These are phyloP conservation scores for Pseudopipra pipra DNA, from an alignment of 2,113 vertebrate species.

Conservation along the genomic window DNA sequence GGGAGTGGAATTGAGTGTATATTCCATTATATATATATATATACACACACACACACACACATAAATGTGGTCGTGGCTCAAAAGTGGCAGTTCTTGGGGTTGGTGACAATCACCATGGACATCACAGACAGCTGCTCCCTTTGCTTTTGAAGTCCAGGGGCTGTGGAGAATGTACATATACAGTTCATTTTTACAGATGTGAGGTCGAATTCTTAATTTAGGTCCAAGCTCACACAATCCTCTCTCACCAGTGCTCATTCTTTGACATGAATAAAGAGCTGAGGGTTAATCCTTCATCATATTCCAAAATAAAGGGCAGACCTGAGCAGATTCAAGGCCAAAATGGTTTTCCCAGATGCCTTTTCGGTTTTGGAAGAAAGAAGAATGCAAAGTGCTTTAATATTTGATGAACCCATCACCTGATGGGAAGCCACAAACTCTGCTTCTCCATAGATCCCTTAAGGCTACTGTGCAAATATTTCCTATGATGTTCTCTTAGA, in stretches of 20 bases:
- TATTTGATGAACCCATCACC: background rate
- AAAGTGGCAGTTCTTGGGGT: background rate
- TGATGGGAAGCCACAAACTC: background rate
- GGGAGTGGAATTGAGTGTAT: background rate
- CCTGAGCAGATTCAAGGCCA: background rate
- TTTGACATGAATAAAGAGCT: background rate
- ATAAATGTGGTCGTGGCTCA: background rate
- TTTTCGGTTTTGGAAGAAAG: background rate
- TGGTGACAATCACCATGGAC: background rate
- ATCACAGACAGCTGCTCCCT: conserved; percentile 7
- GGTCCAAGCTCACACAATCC: background rate
- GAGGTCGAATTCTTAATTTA: background rate
- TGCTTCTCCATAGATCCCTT: background rate
- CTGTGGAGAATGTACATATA: background rate
- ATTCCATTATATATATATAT: background rate
- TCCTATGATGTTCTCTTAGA: background rate
- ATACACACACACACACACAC: background rate
- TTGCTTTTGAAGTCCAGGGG: conserved; percentile 52
- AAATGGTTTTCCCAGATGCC: background rate
- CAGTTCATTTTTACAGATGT: conserved; percentile 38
- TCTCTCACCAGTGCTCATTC: background rate
- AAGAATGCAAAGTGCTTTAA: background rate
- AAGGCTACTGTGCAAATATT: background rate
- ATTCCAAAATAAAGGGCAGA: conserved; percentile 7
- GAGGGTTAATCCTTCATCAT: background rate